Evolutionary conservation across 2,113 vertebrate genomes (phyloP), one percentile per base, ranked within the genome.

Genomic region (Ptyas mucosa): DNA sequence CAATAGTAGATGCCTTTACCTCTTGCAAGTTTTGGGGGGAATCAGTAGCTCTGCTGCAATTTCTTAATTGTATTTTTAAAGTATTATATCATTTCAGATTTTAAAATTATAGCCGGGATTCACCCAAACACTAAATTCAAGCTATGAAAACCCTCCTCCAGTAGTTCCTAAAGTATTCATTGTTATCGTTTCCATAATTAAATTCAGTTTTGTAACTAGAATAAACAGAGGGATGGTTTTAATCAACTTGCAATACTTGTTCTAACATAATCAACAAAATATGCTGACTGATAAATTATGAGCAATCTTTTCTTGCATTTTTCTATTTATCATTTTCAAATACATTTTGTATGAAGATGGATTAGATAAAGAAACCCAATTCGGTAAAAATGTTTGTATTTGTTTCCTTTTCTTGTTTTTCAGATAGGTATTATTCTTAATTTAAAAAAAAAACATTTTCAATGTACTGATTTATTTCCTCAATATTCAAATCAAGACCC

Each of bases 401-500:
- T 75, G 15, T 49, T 4, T 2, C 39, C 88, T 69, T 23, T 0
- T 1, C 23, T 91, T 53, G 94, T 92, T 93, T 93, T 92, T 88
- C 91, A 92, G 3, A 20, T 92, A 61, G 61, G 90, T 75, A 75
- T 69, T 89, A 4, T 24, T 51, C 51, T 46, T 39, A 89, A 43
- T 87, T 88, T 46, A 4, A 46, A 46, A 43, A 43, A 43, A 46
- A 46, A 3, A 46, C n/a, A n/a, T 46, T 86, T 64, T 64, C 26
- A 64, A 58, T 8, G 55, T 58, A 23, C 20, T 58, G 24, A 64
- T 64, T 5, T 54, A 21, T 92, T 54, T 94, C 55, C 81, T 90
- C 3, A 55, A 12, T 61, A 43, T 39, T 34, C 89, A 90, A 91
- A 92, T 93, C 39, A 57, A 94, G 95, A 94, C 39, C 43, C 49